Conservation (phyloP, 2,888 invertebrate species). For the Hylaea fasciaria region DNA sequence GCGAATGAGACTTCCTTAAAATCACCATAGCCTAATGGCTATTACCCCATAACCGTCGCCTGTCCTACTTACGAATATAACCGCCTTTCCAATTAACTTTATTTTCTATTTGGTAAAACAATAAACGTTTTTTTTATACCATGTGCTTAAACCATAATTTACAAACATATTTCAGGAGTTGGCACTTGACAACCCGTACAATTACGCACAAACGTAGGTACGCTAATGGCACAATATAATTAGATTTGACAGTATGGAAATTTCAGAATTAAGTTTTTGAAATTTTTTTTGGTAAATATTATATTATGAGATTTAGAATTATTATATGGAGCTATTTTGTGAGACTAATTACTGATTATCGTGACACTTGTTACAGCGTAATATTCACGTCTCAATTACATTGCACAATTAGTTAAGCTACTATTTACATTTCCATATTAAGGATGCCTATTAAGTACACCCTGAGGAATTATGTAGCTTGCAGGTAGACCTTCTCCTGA, state of each 20-base stretch:
- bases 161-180: conserved; percentile 18
- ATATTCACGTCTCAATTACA: too few species aligned
- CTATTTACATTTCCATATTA: too few species aligned
- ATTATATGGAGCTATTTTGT: too few species aligned
- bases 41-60: conserved; percentile 3
- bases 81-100: conserved; percentile 15
- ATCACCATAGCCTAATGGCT: conserved; percentile 8
- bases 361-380: too few species aligned
- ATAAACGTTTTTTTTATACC: conserved; percentile 19
- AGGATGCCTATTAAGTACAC: too few species aligned
- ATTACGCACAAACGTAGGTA: too few species aligned
- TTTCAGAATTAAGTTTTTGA: too few species aligned
- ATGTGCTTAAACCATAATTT: conserved; percentile 17
- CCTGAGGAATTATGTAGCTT: background rate
- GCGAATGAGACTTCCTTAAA: conserved; percentile 5
- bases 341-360: too few species aligned
- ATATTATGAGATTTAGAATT: too few species aligned
- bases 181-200: conserved; percentile 24
- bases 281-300: too few species aligned
- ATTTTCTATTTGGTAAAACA: conserved; percentile 15
- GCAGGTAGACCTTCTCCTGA: conserved; percentile 3
- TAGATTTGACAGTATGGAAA: conserved; percentile 2
- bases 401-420: too few species aligned
- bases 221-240: background rate
- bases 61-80: conserved; percentile 8